A percentile compares a stretch with the other conserved stretches of the same genome.
phyloP scores from a whole-genome alignment of 2,113 vertebrate species.

The Muntiacus muntjak region DNA sequence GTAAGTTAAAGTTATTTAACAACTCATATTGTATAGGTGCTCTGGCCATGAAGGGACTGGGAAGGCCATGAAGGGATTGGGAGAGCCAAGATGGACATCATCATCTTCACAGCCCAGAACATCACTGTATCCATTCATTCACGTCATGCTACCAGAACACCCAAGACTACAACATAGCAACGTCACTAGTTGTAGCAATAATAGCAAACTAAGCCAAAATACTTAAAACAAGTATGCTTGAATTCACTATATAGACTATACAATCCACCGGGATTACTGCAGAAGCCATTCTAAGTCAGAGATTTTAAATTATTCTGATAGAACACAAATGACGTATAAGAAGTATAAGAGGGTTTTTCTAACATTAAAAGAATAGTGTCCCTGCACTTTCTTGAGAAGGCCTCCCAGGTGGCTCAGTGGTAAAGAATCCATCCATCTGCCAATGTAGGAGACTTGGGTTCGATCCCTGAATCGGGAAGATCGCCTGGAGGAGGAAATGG shows the following conservation, averaged over 20 bases:
- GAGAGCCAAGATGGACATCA: not conserved
- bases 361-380: not conserved
- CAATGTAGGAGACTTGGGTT: not conserved
- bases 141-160: not conserved
- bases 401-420: not conserved
- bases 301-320: conserved; percentile 1
- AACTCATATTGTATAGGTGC: not conserved
- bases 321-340: not conserved
- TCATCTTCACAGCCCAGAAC: not conserved
- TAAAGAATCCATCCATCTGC: not conserved
- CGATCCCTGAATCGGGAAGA: not conserved
- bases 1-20: not conserved
- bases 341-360: not conserved
- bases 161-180: rapidly evolving
- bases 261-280: not conserved
- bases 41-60: not conserved
- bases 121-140: not conserved
- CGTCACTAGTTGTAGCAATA: not conserved
- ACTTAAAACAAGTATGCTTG: not conserved
- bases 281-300: not conserved
- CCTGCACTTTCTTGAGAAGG: not conserved
- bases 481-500: not conserved
- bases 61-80: not conserved
- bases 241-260: not conserved
- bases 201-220: not conserved